A percentile compares a stretch with the other conserved stretches of the same genome.
These are phyloP conservation scores for Ctenopoma multispine DNA, from an alignment of 2,797 vertebrate species.

Conservation along the genomic window DNA sequence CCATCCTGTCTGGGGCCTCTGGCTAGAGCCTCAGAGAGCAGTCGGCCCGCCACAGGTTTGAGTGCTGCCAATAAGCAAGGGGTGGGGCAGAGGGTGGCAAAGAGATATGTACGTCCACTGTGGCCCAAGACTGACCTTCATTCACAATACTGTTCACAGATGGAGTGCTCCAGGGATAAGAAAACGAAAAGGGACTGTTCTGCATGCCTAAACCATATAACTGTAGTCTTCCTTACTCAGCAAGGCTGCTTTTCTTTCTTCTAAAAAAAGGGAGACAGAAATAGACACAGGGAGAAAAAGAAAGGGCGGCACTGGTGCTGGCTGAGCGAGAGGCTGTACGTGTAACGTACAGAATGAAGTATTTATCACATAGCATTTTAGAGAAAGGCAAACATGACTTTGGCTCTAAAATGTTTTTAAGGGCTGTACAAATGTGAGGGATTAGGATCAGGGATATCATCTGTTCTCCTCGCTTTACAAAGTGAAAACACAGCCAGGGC, in stretches of 20 bases:
- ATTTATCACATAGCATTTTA: slow-evolving; percentile 55
- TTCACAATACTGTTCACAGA: slow-evolving; percentile 52
- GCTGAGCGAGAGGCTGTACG: slow-evolving; percentile 13
- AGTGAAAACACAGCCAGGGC: slow-evolving; percentile 50
- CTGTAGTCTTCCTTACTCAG: slow-evolving; percentile 42
- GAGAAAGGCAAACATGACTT: slow-evolving; percentile 40
- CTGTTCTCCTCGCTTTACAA: slow-evolving; percentile 51
- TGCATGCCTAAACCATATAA: slow-evolving; percentile 36
- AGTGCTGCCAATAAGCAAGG: slow-evolving; percentile 74
- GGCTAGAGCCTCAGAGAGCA: slow-evolving; percentile 57
- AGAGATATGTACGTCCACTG: slow-evolving; percentile 61
- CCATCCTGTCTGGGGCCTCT: slow-evolving; percentile 76
- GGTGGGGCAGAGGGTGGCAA: slow-evolving; percentile 36
- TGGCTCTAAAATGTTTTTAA: slow-evolving; percentile 45
- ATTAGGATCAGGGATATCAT: slow-evolving; percentile 54
- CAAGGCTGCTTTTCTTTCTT: slow-evolving; percentile 8
- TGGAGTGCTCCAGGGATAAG: slow-evolving; percentile 26
- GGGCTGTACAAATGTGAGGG: slow-evolving; percentile 38
- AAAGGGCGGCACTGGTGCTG: neutral
- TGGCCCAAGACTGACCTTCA: slow-evolving; percentile 60
- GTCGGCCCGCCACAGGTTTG: slow-evolving; percentile 77
- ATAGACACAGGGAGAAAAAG: slow-evolving; percentile 10
- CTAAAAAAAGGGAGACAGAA: slow-evolving; percentile 1
- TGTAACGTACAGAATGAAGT: slow-evolving; percentile 39
- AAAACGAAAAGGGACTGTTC: slow-evolving; percentile 47